Evolutionary conservation across 2,888 invertebrate genomes (phyloP).

Genomic region (Calephelis perditalis): DNA sequence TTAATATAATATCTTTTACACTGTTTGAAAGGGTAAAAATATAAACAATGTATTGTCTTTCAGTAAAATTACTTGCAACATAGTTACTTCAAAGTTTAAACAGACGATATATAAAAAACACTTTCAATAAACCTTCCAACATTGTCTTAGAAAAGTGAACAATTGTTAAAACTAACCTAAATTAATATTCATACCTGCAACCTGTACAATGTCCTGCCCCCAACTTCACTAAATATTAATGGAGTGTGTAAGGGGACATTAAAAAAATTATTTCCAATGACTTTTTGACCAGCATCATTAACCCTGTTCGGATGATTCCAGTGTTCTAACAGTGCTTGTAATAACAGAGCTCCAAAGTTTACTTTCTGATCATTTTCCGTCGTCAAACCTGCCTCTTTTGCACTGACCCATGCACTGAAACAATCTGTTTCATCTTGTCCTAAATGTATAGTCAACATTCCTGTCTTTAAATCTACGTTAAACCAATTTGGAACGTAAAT

Average conservation of each 20-base stretch:
- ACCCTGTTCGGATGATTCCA: slow-evolving; percentile 89
- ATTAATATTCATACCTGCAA: slow-evolving; percentile 53
- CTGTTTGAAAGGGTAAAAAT: no score
- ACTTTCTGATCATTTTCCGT: slow-evolving; percentile 91
- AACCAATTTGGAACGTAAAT: slow-evolving; percentile 99
- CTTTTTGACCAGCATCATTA: slow-evolving; percentile 84
- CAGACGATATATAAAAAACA: no score
- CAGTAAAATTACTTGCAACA: no score
- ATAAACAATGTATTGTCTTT: no score
- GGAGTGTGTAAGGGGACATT: slow-evolving; percentile 97
- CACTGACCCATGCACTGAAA: slow-evolving; percentile 98
- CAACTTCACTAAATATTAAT: slow-evolving; percentile 97
- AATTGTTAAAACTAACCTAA: not conserved
- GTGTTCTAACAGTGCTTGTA: slow-evolving; percentile 96
- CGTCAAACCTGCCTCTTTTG: slow-evolving; percentile 94
- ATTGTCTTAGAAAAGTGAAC: no score
- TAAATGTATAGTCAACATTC: slow-evolving; percentile 97
- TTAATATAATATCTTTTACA: no score
- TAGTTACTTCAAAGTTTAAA: no score
- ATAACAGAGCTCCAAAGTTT: slow-evolving; percentile 95
- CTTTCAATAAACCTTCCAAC: no score
- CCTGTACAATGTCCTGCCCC: slow-evolving; percentile 95
- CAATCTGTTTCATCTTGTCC: slow-evolving; percentile 98
- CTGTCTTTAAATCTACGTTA: slow-evolving; percentile 98
- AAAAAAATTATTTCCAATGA: slow-evolving; percentile 88